phyloP scores from a whole-genome alignment of 2,888 invertebrate species.

The Luperina testacea region DNA sequence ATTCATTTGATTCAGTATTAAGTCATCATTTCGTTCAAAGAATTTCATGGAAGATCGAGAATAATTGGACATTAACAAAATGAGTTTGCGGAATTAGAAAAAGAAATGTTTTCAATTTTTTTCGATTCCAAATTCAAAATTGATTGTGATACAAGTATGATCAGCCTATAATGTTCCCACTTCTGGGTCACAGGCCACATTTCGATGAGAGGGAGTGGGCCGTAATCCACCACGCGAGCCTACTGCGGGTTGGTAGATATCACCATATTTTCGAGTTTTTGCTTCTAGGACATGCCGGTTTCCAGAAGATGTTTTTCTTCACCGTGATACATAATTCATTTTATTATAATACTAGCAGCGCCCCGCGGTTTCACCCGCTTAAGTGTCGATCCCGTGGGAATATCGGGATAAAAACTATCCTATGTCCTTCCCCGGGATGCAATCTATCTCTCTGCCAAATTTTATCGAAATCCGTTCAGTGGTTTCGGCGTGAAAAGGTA shows the following conservation, averaged over 20 bases:
- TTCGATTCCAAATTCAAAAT: background rate
- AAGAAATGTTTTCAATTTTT: background rate
- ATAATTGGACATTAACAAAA: constrained; percentile 12
- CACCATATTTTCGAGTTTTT: too few species aligned
- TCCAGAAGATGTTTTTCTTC: too few species aligned
- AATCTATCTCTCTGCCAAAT: too few species aligned
- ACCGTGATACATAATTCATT: too few species aligned
- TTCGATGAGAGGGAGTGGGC: background rate
- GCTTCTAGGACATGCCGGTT: too few species aligned
- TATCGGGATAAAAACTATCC: too few species aligned
- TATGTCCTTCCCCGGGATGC: too few species aligned
- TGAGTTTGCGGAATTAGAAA: background rate
- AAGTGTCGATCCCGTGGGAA: too few species aligned
- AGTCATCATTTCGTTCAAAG: constrained; percentile 32
- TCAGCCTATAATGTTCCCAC: background rate
- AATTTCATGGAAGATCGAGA: background rate
- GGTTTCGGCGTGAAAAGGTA: too few species aligned
- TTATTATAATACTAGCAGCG: too few species aligned
- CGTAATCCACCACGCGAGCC: background rate
- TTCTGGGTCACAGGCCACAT: background rate
- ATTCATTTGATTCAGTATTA: constrained; percentile 20
- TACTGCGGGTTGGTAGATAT: background rate
- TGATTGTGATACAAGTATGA: background rate
- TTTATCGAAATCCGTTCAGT: too few species aligned
- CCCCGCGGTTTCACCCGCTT: too few species aligned